Conservation (phyloP, 2,888 invertebrate species). For the Anticlea derivata region DNA sequence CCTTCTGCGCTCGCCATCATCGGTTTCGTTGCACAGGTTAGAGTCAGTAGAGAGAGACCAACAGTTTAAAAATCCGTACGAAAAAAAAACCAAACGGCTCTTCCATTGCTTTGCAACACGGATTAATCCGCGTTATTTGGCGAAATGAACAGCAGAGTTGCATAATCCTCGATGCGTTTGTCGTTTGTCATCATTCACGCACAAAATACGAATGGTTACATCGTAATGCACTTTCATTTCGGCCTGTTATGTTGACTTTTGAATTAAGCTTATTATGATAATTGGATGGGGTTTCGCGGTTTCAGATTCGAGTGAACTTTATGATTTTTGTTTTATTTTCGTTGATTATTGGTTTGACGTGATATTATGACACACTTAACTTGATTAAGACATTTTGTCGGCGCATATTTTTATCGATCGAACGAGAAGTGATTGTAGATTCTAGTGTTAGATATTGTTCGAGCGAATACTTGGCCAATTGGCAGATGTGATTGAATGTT, state of each 20-base stretch:
- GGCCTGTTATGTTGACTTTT: constrained; percentile 9
- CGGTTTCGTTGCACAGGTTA: no score
- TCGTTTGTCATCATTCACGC: constrained; percentile 61
- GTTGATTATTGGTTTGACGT: no score
- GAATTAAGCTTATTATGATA: constrained; percentile 13
- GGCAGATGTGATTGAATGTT: no score
- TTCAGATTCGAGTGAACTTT: neutral
- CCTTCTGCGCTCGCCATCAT: no score
- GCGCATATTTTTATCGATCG: no score
- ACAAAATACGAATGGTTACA: constrained; percentile 54
- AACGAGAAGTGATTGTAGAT: no score
- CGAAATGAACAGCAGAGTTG: constrained; percentile 49
- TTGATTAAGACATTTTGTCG: no score
- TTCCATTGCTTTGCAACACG: constrained; percentile 41
- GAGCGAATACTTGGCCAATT: no score
- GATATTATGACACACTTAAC: no score
- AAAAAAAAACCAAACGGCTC: constrained; percentile 10
- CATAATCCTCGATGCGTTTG: constrained; percentile 58
- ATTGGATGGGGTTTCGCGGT: constrained; percentile 14
- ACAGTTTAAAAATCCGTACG: no score
- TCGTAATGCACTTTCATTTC: constrained; percentile 43
- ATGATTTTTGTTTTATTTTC: neutral
- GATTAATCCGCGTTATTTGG: constrained; percentile 44
- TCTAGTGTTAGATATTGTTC: no score
- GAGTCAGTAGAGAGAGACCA: no score